These are phyloP conservation scores for Zaprionus capensis DNA, from an alignment of 1,140 invertebrate species.

Conservation along the genomic window DNA sequence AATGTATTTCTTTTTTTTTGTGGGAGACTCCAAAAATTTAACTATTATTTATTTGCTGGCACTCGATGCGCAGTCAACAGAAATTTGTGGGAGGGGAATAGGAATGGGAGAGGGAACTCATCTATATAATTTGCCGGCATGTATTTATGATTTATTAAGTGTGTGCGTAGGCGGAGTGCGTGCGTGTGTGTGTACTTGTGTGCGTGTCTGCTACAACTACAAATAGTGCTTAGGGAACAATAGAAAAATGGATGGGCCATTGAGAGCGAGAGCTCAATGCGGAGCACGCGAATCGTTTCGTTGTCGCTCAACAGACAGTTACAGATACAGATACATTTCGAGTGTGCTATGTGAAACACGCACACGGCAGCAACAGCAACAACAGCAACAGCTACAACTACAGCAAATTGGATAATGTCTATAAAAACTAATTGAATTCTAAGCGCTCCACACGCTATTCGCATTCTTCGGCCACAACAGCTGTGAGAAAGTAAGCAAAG, in stretches of 20 bases:
- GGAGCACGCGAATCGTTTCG: constrained; percentile 75
- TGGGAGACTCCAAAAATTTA: constrained; percentile 50
- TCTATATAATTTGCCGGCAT: constrained; percentile 78
- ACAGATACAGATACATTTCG: constrained; percentile 62
- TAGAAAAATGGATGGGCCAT: constrained; percentile 70
- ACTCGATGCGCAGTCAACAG: constrained; percentile 40
- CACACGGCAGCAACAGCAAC: constrained; percentile 35
- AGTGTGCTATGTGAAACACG: constrained; percentile 54
- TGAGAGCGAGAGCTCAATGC: constrained; percentile 51
- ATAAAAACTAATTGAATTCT: constrained; percentile 83
- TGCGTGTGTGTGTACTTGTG: constrained; percentile 34
- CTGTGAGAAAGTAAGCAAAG: constrained; percentile 75
- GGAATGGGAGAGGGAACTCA: constrained; percentile 44
- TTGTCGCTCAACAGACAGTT: constrained; percentile 52
- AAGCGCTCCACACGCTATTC: constrained; percentile 73
- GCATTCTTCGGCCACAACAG: constrained; percentile 63
- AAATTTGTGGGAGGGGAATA: constrained; percentile 31
- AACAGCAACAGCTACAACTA: constrained; percentile 33
- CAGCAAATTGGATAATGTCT: constrained; percentile 82
- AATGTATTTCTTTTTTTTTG: constrained; percentile 38
- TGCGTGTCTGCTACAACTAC: constrained; percentile 65
- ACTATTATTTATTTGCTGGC: constrained; percentile 75
- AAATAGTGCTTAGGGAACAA: constrained; percentile 73
- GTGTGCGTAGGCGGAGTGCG: constrained; percentile 41
- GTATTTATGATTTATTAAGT: constrained; percentile 79